A percentile compares a stretch with the other conserved stretches of the same genome.
Evolutionary conservation across 2,113 vertebrate species (phyloP).

Genomic region (Phocoena sinus): DNA sequence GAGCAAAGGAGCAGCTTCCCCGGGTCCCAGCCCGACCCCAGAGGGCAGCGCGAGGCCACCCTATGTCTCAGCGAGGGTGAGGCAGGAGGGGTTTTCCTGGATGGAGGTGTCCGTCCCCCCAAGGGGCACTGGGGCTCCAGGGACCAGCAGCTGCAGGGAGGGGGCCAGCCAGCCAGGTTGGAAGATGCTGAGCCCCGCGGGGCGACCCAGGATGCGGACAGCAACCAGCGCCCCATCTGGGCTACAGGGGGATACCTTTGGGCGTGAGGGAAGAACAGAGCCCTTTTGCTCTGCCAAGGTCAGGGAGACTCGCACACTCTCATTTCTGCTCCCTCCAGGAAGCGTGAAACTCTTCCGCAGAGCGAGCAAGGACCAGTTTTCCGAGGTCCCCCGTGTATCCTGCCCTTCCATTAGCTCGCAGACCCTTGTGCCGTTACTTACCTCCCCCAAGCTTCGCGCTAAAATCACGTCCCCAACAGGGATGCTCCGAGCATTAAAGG

Average conservation of each 20-base stretch:
- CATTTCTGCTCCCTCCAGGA: neutral
- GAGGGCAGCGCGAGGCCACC: neutral
- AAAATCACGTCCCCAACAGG: neutral
- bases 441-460: neutral
- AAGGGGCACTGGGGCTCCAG: neutral
- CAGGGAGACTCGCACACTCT: neutral
- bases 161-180: neutral
- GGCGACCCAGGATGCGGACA: neutral
- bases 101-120: neutral
- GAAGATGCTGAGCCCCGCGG: rapidly evolving
- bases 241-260: no score
- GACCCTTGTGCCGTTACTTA: neutral
- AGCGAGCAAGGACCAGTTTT: neutral
- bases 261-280: neutral
- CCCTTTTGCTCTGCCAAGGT: neutral
- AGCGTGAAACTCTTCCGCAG: neutral
- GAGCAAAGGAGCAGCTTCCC: neutral
- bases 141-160: neutral
- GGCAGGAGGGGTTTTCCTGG: neutral
- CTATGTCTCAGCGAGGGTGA: neutral
- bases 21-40: neutral
- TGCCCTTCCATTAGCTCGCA: neutral
- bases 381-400: neutral
- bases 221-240: neutral
- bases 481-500: neutral